Evolutionary conservation across 2,888 invertebrate genomes (phyloP), one percentile per base, ranked within the genome.

Genomic region (Plebejus anna): DNA sequence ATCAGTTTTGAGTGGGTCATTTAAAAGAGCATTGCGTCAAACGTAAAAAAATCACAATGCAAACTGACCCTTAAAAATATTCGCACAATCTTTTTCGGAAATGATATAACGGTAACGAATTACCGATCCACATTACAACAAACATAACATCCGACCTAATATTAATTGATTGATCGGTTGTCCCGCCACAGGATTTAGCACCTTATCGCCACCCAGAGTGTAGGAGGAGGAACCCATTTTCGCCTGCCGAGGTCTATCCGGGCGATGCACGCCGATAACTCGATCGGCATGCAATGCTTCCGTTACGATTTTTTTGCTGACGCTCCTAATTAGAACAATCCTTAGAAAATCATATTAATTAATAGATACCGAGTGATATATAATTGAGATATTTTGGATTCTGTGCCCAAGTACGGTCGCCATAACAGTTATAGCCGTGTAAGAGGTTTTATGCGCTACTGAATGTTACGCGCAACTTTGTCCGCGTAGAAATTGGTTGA

Each of bases 231-330:
- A 2, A 13, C 4, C 55, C 75, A 73, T 75, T 77, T 83, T 81
- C 47, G 77, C 77, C 28, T 70, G 77, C n/a, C 16, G 7, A 11
- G 71, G 59, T 75, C 75, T 81, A 80, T 91, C 92, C 92, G 88
- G 93, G 92, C 89, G 89, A 88, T 89, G 76, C 90, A 89, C 89
- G 82, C 87, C 87, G 86, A 89, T 90, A 91, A 91, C 81, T 90
- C 90, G 89, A 89, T 88, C 86, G 76, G 76, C 76, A 88, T 87
- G 88, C 86, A 85, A 82, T 79, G 80, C 77, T 82, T 88, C 82
- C 84, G 85, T 82, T 84, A 83, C 81, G 81, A 78, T 82, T 85
- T 85, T 85, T 84, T 84, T 84, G 79, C 78, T 79, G 79, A 78
- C 77, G 78, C 51, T 51, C 81, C 76, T 81, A 82, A 79, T 78